Base-by-base conservation (phyloP, 2,888 invertebrate genomes). In the Agelastica alni region DNA sequence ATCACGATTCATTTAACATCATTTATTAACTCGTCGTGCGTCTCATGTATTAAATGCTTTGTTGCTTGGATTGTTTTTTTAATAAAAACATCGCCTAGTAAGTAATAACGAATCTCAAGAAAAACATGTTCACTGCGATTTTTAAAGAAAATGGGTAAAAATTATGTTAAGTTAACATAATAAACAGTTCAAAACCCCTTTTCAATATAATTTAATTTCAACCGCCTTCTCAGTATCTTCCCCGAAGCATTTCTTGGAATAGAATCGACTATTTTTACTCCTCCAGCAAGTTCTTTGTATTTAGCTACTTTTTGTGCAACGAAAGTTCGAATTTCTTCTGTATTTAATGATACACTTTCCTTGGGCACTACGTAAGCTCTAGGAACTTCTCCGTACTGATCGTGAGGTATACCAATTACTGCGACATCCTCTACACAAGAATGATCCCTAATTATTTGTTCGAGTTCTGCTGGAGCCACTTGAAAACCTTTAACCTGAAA, bases 401-500 rank as follows among this genome's bases (percentile, higher is more conserved):
- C 75, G 69, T 92, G 85, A 0, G 87, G 85, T 13, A 89, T 75
- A 0, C 93, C 93, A 55, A 93, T 80, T 0, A 96, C 93, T 0
- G 89, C 94, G 0, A 87, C 91, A 66, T 96, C 95, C 9, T 80
- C 74, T 1, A 96, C 81, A 17, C 81, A 82, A 0, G 90, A 87
- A 74, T 91, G 88, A 34, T 82, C 81, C 53, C 88, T 81, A 1
- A 93, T 69, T 3, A 90, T 67, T 43, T 81, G 85, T 75, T 95
- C 94, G 18, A 95, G 73, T 75, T 95, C 95, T 1, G 94, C 93
- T 14, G 95, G 95, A 7, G 94, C 85, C 4, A 95, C 93, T 84
- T 92, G 84, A 67, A 36, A 58, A 13, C 58, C 58, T 42, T 58
- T 58, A 17, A 58, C 58, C 58, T 58, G 16, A 9, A 49, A 53